phyloP scores from a whole-genome alignment of 1,140 invertebrate species.

The Drosophila obscura region DNA sequence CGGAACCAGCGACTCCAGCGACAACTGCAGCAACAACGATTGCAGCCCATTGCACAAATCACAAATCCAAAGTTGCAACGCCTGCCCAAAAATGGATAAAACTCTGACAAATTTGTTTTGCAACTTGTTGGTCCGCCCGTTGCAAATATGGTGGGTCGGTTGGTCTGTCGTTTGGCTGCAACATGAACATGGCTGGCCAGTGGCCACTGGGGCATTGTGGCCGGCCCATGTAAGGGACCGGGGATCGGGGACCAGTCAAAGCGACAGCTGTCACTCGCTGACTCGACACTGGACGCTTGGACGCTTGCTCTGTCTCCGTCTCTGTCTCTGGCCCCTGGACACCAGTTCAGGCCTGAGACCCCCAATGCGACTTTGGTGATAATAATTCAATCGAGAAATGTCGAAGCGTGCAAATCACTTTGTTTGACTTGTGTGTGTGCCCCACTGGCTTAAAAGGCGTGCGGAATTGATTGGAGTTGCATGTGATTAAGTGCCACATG shows the following conservation, averaged over 20 bases:
- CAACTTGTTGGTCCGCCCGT: conserved; percentile 65
- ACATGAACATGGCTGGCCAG: conserved; percentile 51
- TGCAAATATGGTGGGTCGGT: conserved; percentile 56
- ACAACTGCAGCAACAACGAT: conserved; percentile 25
- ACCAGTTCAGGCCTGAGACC: conserved; percentile 14
- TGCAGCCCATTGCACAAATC: conserved; percentile 59
- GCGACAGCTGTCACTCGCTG: conserved; percentile 30
- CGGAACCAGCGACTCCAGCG: conserved; percentile 10
- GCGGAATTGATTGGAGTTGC: conserved; percentile 76
- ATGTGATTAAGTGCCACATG: conserved; percentile 60
- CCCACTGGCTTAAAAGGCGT: conserved; percentile 67
- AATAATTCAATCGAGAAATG: conserved; percentile 80
- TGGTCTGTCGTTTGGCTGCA: conserved; percentile 10
- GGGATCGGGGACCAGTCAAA: conserved; percentile 18
- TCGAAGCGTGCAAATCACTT: conserved; percentile 72
- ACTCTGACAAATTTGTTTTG: conserved; percentile 81
- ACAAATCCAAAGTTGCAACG: conserved; percentile 49
- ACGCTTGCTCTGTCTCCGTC: background rate
- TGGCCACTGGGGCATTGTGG: conserved; percentile 76
- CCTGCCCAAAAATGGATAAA: conserved; percentile 63
- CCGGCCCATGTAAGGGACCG: conserved; percentile 44
- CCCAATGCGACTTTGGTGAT: conserved; percentile 58
- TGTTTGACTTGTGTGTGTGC: conserved; percentile 67
- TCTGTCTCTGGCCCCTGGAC: conserved; percentile 14
- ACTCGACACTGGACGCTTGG: background rate